These are phyloP conservation scores for Acanthornis magna DNA, from an alignment of 2,797 vertebrate genomes.

Conservation along the genomic window DNA sequence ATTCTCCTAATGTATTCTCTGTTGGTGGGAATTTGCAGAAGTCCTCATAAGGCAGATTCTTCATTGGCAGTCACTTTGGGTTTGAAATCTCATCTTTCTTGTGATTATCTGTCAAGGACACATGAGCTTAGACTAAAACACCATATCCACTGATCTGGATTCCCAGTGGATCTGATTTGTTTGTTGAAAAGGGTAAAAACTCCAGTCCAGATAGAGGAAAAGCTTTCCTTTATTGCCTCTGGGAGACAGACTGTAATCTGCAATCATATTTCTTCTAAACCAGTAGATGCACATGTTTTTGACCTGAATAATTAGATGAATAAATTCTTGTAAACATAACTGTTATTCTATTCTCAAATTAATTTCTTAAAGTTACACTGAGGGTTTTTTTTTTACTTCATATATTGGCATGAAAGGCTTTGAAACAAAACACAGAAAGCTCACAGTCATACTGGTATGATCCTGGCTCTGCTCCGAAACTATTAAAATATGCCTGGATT, in stretches of 20 bases:
- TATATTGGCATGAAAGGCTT: neutral
- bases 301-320: neutral
- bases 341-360: neutral
- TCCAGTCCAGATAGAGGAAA: neutral
- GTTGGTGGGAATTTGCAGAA: neutral
- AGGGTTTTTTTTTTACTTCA: neutral
- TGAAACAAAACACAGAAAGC: neutral
- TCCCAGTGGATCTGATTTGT: neutral
- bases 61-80: neutral
- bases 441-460: neutral
- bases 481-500: conserved; percentile 1
- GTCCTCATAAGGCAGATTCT: neutral
- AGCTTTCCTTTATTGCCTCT: neutral
- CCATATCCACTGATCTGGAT: neutral
- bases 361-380: neutral
- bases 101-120: neutral
- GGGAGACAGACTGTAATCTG: neutral
- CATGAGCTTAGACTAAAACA: neutral
- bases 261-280: neutral
- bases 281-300: neutral
- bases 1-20: neutral
- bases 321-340: neutral
- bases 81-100: conserved; percentile 27
- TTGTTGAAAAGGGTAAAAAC: neutral
- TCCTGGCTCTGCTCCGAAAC: neutral